Evolutionary conservation across 2,888 invertebrate genomes (phyloP).

Genomic region (Coenonympha arcania): DNA sequence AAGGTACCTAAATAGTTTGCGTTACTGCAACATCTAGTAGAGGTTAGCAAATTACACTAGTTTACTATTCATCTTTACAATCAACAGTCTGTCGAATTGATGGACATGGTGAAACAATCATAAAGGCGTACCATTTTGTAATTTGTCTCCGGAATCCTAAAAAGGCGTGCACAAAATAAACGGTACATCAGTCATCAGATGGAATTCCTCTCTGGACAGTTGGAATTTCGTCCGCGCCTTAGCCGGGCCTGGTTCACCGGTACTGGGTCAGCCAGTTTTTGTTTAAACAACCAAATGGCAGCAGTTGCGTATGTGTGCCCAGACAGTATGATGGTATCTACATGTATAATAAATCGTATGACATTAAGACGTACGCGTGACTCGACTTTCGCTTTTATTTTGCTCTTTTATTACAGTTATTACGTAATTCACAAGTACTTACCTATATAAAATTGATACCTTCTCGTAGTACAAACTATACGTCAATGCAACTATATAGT

Average conservation of each 20-base stretch:
- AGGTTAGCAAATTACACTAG: too few relatives aligned
- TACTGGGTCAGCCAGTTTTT: conserved; percentile 46
- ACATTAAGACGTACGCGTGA: conserved; percentile 19
- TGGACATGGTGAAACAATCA: too few relatives aligned
- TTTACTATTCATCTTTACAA: too few relatives aligned
- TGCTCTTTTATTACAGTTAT: neutral
- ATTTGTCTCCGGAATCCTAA: too few relatives aligned
- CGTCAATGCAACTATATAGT: too few relatives aligned
- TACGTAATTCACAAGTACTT: neutral
- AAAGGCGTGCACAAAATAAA: neutral
- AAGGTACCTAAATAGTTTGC: too few relatives aligned
- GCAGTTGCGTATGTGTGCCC: conserved; percentile 12
- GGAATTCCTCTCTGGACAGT: neutral
- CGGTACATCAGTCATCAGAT: neutral
- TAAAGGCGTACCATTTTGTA: too few relatives aligned
- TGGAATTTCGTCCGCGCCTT: conserved; percentile 7
- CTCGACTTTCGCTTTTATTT: conserved; percentile 23
- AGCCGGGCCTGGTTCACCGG: conserved; percentile 5
- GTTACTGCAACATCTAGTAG: too few relatives aligned
- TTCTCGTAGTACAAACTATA: too few relatives aligned
- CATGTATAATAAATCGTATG: conserved; percentile 4
- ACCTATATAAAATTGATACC: too few relatives aligned
- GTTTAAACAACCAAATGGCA: conserved; percentile 25
- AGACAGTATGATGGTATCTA: too few relatives aligned
- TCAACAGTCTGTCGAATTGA: too few relatives aligned